A percentile compares a stretch with the other conserved stretches of the same genome.
phyloP scores from a whole-genome alignment of 2,797 vertebrate species.

The Arrhamphus sclerolepis region DNA sequence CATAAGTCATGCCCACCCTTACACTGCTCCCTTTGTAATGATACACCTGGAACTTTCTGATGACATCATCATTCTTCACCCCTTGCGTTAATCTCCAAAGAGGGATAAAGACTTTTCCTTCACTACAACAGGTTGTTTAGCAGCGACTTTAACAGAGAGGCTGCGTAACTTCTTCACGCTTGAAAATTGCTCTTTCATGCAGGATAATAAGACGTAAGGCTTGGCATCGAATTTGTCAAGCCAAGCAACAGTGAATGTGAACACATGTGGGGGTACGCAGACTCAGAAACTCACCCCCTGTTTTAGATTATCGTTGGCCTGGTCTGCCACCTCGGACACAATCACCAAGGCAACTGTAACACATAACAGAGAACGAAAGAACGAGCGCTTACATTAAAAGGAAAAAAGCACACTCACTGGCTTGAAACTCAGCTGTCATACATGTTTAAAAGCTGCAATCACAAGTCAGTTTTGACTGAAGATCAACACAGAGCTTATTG shows the following conservation, averaged over 20 bases:
- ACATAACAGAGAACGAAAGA: slow-evolving; percentile 46
- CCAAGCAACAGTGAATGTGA: slow-evolving; percentile 22
- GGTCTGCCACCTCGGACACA: slow-evolving; percentile 90
- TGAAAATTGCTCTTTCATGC: slow-evolving; percentile 48
- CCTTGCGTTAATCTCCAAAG: slow-evolving; percentile 44
- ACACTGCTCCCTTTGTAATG: slow-evolving; percentile 75
- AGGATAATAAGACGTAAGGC: slow-evolving; percentile 24
- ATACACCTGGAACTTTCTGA: slow-evolving; percentile 74
- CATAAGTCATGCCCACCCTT: slow-evolving; percentile 39
- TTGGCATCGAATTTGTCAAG: slow-evolving; percentile 31
- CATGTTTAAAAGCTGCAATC: background rate
- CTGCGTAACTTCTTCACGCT: slow-evolving; percentile 45
- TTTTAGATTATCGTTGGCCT: slow-evolving; percentile 91
- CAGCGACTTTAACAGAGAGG: slow-evolving; percentile 28
- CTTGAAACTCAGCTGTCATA: slow-evolving; percentile 14
- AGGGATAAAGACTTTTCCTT: slow-evolving; percentile 43
- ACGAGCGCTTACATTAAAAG: slow-evolving; percentile 19
- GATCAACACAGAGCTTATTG: no score
- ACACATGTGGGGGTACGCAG: slow-evolving; percentile 16
- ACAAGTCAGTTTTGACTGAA: background rate
- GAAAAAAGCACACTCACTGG: slow-evolving; percentile 8
- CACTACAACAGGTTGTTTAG: slow-evolving; percentile 27
- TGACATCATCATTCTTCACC: slow-evolving; percentile 66
- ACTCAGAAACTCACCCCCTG: slow-evolving; percentile 88
- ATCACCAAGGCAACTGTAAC: slow-evolving; percentile 89